Evolutionary conservation across 2,113 vertebrate species (phyloP).

Genomic region (Anseranas semipalmata): DNA sequence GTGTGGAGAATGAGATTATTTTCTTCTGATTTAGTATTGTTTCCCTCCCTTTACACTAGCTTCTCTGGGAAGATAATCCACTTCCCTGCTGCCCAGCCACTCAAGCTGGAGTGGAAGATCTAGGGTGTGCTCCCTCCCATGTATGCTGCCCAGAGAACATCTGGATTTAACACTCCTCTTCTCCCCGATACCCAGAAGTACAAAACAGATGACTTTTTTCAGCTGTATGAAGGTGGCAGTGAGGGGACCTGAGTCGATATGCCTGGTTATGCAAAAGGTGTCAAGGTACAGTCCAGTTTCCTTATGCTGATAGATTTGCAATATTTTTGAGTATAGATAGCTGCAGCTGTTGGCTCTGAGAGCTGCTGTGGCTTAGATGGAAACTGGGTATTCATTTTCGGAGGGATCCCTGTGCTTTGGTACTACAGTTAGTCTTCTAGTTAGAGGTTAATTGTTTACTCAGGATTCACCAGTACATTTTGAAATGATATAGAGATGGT

Average conservation of each 20-base stretch:
- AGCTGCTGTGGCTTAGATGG: neutral
- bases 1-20: conserved; percentile 29
- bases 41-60: neutral
- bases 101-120: neutral
- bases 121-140: neutral
- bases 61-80: neutral
- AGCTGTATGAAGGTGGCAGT: neutral
- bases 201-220: neutral
- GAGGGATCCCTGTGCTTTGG: neutral
- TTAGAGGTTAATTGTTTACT: conserved; percentile 9
- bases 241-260: neutral
- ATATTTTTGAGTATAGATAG: neutral
- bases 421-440: neutral
- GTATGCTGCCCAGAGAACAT: neutral
- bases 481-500: neutral
- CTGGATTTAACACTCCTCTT: neutral
- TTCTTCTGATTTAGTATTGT: neutral
- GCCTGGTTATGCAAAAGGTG: neutral
- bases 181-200: neutral
- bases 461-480: neutral
- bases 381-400: neutral
- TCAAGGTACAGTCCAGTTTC: neutral
- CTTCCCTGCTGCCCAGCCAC: neutral
- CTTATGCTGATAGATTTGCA: neutral
- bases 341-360: neutral